phyloP scores from a whole-genome alignment of 2,113 vertebrate species.

The Sylvietta virens region DNA sequence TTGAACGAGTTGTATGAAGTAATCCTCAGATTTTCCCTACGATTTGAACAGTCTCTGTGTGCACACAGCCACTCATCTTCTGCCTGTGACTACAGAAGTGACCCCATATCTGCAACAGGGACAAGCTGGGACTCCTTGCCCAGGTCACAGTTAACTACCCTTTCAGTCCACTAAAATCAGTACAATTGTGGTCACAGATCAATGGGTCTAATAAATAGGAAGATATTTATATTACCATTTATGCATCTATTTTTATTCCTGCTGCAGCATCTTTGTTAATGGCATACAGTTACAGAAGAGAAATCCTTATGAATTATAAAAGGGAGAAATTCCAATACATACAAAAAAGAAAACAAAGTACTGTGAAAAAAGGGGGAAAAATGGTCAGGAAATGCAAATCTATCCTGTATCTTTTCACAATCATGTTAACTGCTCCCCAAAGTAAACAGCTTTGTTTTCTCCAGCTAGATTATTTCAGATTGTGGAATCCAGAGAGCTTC shows the following conservation, averaged over 20 bases:
- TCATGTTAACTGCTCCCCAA: neutral
- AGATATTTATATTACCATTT: neutral
- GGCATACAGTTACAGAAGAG: neutral
- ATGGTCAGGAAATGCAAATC: neutral
- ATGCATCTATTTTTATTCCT: neutral
- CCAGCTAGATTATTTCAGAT: conserved; percentile 1
- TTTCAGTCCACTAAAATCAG: neutral
- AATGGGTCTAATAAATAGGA: neutral
- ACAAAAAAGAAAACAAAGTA: neutral
- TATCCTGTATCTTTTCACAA: neutral
- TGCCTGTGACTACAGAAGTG: neutral
- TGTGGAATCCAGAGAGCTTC: neutral
- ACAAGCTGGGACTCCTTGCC: neutral
- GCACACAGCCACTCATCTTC: neutral
- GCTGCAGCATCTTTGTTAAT: neutral
- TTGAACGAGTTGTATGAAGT: neutral
- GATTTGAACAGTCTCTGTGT: neutral
- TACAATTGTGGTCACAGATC: neutral
- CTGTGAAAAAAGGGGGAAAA: neutral
- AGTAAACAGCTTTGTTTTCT: neutral
- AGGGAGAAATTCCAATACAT: neutral
- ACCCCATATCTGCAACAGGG: neutral
- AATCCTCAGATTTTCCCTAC: neutral
- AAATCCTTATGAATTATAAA: neutral
- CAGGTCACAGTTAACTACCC: neutral